Base-by-base conservation (phyloP, 2,888 invertebrate species). In the Drosophila antonietae region DNA sequence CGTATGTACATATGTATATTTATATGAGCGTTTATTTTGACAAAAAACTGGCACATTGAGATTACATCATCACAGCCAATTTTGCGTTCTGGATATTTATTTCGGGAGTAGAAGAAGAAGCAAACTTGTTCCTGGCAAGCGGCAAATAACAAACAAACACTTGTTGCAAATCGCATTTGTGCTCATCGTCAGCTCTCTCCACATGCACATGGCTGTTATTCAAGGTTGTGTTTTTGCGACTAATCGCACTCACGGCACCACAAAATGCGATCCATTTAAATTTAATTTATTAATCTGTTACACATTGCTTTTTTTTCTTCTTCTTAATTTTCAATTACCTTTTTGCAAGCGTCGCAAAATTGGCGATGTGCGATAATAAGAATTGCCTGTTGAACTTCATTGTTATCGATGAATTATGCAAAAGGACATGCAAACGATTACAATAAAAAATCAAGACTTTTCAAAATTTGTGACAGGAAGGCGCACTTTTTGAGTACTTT, bases 41-140 rank as follows among this genome's bases (percentile, higher is more conserved):
- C 77, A 70, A 77, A 76, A 81, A 83, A 81, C 71, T 88, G 88
- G 88, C 85, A 76, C 88, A 89, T 67, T 73, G 56, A 72, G 88
- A 84, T 84, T 84, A 79, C 84, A 84, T 84, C 84, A 84, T 89
- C 88, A 37, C 31, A 41, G 61, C 63, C 47, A 53, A 68, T 57
- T 78, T 78, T 49, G 46, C 53, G 66, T 80, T 77, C 80, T 75
- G 68, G 68, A 74, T 59, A 64, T 51, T 51, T 51, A 31, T 74
- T 73, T 60, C 37, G 68, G 68, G 60, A 62, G 69, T 49, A 62
- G 58, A 53, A 71, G 61, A 53, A 52, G 56, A 52, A 59, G 53
- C 47, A 72, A 78, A 81, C 78, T 81, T 43, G 81, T 78, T 81
- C 67, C 66, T 47, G 58, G 8, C 49, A 35, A 53, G 78, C 78